Percentiles rank a stretch among this genome's conserved stretches.
phyloP scores from a whole-genome alignment of 2,888 invertebrate genomes.

The Caenorhabditis afra region DNA sequence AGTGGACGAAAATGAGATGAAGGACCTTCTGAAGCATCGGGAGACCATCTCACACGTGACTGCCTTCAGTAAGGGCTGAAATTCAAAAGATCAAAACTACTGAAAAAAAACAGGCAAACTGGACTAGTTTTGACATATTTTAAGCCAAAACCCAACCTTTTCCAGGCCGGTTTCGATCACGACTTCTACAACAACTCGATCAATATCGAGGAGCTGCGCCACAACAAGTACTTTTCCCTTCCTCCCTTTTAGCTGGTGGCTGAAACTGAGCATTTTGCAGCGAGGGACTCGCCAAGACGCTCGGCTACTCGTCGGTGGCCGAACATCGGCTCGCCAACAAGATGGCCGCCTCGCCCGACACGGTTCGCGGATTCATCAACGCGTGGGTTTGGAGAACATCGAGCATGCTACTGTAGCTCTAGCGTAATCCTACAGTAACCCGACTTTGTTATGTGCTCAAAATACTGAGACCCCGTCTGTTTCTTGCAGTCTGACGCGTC shows the following conservation, averaged over 20 bases:
- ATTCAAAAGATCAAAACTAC: too few relatives aligned
- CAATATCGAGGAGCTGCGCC: slow-evolving; percentile 79
- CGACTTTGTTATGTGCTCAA: too few relatives aligned
- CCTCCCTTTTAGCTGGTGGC: background rate
- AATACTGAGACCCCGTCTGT: too few relatives aligned
- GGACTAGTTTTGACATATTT: background rate
- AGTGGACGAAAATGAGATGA: background rate
- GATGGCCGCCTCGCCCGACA: slow-evolving; percentile 79
- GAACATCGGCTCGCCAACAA: slow-evolving; percentile 78
- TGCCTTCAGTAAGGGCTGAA: too few relatives aligned
- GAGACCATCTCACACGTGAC: too few relatives aligned
- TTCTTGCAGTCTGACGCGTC: slow-evolving; percentile 70
- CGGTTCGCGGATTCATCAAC: slow-evolving; percentile 77
- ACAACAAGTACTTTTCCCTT: slow-evolving; percentile 71
- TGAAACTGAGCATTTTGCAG: slow-evolving; percentile 61
- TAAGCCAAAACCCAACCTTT: background rate
- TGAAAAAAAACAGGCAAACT: too few relatives aligned
- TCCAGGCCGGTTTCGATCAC: slow-evolving; percentile 70
- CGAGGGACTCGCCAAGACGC: slow-evolving; percentile 75
- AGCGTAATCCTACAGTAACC: too few relatives aligned
- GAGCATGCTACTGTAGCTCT: too few relatives aligned
- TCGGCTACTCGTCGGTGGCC: slow-evolving; percentile 73
- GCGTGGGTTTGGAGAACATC: slow-evolving; percentile 74
- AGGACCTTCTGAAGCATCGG: too few relatives aligned
- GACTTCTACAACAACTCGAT: slow-evolving; percentile 79